Conservation (phyloP, 2,888 invertebrate species). For the Spicauda simplicius region DNA sequence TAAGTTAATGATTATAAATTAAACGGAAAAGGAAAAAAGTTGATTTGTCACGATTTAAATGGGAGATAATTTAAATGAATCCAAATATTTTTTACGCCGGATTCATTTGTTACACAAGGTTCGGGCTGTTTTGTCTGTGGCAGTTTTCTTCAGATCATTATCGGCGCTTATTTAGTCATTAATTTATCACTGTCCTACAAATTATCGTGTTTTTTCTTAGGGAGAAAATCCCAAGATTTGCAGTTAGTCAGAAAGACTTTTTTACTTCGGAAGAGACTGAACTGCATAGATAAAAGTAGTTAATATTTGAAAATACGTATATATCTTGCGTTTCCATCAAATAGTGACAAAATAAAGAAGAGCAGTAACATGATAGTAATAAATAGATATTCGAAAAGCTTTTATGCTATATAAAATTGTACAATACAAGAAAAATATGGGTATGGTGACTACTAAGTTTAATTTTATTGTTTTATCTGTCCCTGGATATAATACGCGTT, state of each 20-base stretch:
- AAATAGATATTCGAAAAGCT: too few relatives aligned
- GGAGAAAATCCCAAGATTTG: conserved; percentile 50
- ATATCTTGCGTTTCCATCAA: too few relatives aligned
- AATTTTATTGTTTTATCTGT: too few relatives aligned
- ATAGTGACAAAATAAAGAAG: too few relatives aligned
- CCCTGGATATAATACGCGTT: too few relatives aligned
- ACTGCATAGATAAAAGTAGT: too few relatives aligned
- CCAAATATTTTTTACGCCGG: conserved; percentile 64
- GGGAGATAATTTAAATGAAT: conserved; percentile 64
- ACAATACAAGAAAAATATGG: too few relatives aligned
- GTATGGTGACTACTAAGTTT: too few relatives aligned
- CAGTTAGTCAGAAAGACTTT: not conserved
- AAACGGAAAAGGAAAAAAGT: conserved; percentile 50
- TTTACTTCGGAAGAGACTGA: not conserved
- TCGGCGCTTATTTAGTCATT: conserved; percentile 77
- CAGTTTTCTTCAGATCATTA: conserved; percentile 72
- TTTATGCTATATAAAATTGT: too few relatives aligned
- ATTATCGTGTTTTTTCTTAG: conserved; percentile 65
- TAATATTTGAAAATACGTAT: too few relatives aligned
- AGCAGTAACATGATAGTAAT: too few relatives aligned
- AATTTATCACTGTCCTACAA: conserved; percentile 76
- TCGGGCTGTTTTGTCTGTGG: conserved; percentile 48
- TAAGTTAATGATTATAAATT: conserved; percentile 29
- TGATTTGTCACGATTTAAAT: conserved; percentile 68
- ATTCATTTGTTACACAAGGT: conserved; percentile 66